Base-by-base conservation (phyloP, 1,140 invertebrate species). In the Eurytemora carolleeae region DNA sequence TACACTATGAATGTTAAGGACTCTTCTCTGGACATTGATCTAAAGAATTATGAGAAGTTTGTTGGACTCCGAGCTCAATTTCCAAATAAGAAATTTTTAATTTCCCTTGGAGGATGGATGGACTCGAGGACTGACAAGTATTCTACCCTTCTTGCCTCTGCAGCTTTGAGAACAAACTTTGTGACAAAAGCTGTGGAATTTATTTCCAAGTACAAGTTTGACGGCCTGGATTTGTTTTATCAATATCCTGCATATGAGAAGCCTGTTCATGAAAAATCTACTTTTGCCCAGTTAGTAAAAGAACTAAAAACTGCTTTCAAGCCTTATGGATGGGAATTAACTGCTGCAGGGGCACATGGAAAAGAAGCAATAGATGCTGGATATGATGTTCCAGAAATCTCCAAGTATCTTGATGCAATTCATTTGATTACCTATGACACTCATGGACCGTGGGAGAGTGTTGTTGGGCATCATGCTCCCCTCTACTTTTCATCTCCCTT, bases 301-400 rank as follows among this genome's bases (percentile, higher is more conserved):
- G 80, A 82, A 67, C 63, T 82, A 0, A 77, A 71, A 64, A 68
- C 71, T 24, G 77, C 72, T 58, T 80, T 82, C 59, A 70, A 74
- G n/a, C 70, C 74, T 24, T 59, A 77, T 22, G 75, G 71, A 0
- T 65, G 23, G 7, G 65, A 80, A 15, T 67, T 84, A 0, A 79
- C 75, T 0, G 79, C 79, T n/a, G 82, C 82, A 2, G 81, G 83
- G 0, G 75, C 74, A 0, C 74, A 81, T 3, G 75, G 76, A 0
- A 67, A 74, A 63, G 65, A 67, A 12, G 74, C 76, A 0, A 77
- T 80, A 0, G 68, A 70, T 2, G 60, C 20, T 7, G 56, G 25
- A 19, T 65, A 57, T 17, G 24, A 60, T 58, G 53, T 66, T n/a
- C 22, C 31, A 2, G 64, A 59, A 24, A 23, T 66, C n/a, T 61